A percentile compares a stretch with the other conserved stretches of the same genome.
Conservation (phyloP, 2,113 vertebrate species). For the Orthonyx spaldingii region DNA sequence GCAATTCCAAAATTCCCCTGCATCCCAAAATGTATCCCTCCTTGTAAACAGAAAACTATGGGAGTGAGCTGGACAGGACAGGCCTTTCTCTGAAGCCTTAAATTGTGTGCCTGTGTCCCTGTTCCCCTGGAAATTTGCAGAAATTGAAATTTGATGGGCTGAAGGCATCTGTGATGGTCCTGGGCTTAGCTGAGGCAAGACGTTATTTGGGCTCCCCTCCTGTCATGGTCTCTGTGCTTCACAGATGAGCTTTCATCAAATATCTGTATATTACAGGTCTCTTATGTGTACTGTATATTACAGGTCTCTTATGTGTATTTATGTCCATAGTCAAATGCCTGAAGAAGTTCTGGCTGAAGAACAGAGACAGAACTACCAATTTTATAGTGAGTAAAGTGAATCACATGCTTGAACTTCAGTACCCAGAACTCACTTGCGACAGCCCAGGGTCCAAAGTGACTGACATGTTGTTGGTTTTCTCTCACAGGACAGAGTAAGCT, state of each 20-base stretch:
- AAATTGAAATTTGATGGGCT: not conserved
- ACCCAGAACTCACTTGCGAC: not conserved
- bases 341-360: not conserved
- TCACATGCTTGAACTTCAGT: not conserved
- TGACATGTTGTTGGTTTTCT: not conserved
- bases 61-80: not conserved
- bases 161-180: not conserved
- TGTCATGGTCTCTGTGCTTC: not conserved
- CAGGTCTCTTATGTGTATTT: not conserved
- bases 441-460: not conserved
- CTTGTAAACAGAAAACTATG: rapidly evolving
- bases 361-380: not conserved
- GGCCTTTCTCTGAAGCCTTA: not conserved
- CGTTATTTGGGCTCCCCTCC: not conserved
- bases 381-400: not conserved
- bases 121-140: not conserved
- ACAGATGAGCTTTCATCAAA: not conserved
- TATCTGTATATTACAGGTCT: not conserved
- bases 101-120: not conserved
- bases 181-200: rapidly evolving
- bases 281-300: not conserved
- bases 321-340: not conserved
- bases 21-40: not conserved
- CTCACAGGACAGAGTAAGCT: not conserved
- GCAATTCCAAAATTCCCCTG: not conserved